A percentile compares a stretch with the other conserved stretches of the same genome.
Conservation (phyloP, 2,113 vertebrate species). For the Meriones unguiculatus region DNA sequence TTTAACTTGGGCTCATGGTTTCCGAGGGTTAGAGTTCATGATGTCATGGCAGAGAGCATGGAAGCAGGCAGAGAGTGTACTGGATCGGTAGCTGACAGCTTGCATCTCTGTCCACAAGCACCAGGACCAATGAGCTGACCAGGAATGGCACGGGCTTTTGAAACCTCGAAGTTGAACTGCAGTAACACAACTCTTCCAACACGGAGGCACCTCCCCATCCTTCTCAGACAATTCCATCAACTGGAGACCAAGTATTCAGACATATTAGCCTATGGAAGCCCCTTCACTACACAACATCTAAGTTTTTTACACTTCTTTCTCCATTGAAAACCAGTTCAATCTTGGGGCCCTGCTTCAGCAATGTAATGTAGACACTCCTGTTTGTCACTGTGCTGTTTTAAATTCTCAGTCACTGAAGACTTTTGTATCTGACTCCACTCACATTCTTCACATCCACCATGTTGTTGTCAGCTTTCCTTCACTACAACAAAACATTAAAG, state of each 20-base stretch:
- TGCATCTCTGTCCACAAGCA: background rate
- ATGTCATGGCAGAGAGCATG: background rate
- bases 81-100: background rate
- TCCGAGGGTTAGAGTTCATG: background rate
- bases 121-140: background rate
- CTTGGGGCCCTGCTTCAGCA: background rate
- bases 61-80: background rate
- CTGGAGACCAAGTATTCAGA: background rate
- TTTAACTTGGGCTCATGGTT: background rate
- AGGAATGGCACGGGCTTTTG: background rate
- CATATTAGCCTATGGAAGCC: background rate
- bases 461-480: background rate
- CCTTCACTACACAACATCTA: background rate
- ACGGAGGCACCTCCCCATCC: background rate
- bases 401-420: background rate
- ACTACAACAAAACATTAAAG: background rate
- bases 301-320: background rate
- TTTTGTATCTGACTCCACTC: background rate
- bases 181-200: background rate
- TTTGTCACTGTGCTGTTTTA: background rate
- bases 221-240: background rate
- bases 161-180: background rate
- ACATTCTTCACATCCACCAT: background rate
- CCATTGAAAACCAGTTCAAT: background rate
- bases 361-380: background rate